These are phyloP conservation scores for Agrotis segetum DNA, from an alignment of 2,888 invertebrate genomes.

Conservation along the genomic window DNA sequence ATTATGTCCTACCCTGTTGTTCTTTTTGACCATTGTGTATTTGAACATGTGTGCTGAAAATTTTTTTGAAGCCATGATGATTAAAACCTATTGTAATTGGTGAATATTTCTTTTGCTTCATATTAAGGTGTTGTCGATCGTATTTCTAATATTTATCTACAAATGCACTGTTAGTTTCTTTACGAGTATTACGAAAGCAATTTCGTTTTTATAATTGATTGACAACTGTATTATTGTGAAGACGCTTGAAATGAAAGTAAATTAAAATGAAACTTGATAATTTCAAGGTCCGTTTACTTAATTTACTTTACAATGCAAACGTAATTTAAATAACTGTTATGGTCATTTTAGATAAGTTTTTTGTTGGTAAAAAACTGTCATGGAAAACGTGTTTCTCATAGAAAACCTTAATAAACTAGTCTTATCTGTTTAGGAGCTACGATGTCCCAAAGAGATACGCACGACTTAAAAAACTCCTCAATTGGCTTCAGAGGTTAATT, in stretches of 20 bases:
- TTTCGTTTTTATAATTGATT: slow-evolving; percentile 39
- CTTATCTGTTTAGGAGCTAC: too few relatives aligned
- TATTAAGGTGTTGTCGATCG: too few relatives aligned
- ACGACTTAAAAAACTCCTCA: too few relatives aligned
- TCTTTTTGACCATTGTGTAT: neutral
- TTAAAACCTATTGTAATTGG: too few relatives aligned
- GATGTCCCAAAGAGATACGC: too few relatives aligned
- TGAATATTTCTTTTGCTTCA: too few relatives aligned
- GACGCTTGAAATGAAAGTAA: slow-evolving; percentile 44
- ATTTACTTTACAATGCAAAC: slow-evolving; percentile 11
- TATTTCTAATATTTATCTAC: neutral
- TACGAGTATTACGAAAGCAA: slow-evolving; percentile 36
- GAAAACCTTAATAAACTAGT: neutral
- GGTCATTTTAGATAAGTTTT: neutral
- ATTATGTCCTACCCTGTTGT: neutral
- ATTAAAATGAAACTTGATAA: slow-evolving; percentile 31
- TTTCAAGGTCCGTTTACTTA: slow-evolving; percentile 40
- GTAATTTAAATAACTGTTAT: slow-evolving; percentile 24
- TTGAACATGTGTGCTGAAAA: neutral
- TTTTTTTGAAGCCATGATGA: neutral
- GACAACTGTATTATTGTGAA: slow-evolving; percentile 18
- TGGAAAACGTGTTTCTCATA: slow-evolving; percentile 1
- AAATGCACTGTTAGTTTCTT: slow-evolving; percentile 6
- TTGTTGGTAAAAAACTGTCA: neutral
- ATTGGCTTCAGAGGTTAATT: neutral